A percentile compares a stretch with the other conserved stretches of the same genome.
Conservation (phyloP, 1,140 invertebrate species). For the Heliconius melpomene region DNA sequence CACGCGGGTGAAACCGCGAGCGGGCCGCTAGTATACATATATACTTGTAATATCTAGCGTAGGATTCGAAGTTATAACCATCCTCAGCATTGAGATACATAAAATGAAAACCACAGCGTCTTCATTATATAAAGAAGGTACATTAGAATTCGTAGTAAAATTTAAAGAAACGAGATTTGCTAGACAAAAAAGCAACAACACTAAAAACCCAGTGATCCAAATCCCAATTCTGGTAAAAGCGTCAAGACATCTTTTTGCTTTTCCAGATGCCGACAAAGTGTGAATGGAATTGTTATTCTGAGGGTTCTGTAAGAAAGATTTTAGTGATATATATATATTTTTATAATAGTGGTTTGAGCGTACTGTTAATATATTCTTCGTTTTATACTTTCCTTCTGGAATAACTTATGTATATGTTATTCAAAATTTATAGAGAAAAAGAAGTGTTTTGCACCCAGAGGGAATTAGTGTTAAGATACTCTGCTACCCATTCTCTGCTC, state of each 20-base stretch:
- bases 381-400: too few relatives aligned
- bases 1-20: too few relatives aligned
- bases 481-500: too few relatives aligned
- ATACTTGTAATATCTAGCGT: too few relatives aligned
- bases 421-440: too few relatives aligned
- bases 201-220: not conserved
- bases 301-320: not conserved
- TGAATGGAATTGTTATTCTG: not conserved
- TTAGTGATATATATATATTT: not conserved
- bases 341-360: too few relatives aligned
- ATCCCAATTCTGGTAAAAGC: not conserved
- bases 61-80: too few relatives aligned
- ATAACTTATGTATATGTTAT: too few relatives aligned
- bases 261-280: not conserved
- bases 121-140: not conserved
- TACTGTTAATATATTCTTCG: too few relatives aligned
- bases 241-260: constrained; percentile 5
- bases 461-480: too few relatives aligned
- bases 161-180: not conserved
- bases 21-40: too few relatives aligned
- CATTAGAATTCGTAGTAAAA: not conserved
- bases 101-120: not conserved
- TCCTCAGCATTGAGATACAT: not conserved
- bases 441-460: too few relatives aligned
- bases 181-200: not conserved